Evolutionary conservation across 2,888 invertebrate species (phyloP), one percentile per base, ranked within the genome.

Genomic region (Seira musarum): DNA sequence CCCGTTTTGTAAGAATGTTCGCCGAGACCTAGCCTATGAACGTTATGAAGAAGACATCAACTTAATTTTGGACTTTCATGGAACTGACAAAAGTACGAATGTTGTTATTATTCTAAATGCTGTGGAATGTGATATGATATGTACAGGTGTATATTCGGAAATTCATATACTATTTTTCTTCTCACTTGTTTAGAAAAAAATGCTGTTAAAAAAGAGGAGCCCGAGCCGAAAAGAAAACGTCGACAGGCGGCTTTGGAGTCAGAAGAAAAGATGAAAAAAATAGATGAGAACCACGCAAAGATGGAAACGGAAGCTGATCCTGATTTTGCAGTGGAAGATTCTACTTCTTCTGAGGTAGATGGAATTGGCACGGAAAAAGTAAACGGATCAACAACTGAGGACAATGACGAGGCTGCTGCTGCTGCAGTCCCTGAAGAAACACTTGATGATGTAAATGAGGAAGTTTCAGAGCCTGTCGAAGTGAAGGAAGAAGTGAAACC

Each of bases 41-140:
- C 25, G 69, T 0, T 81, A 81, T 19, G 57, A 71, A 49, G 40
- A 76, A 0, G 80, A 75, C 25, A 49, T 81, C n/a, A 72, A 35
- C 0, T 10, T 57, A 6, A 81, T 81, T 25, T 61, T 81, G 72
- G 80, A 81, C 49, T 81, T 21, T 30, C 61, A 71, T 57, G 80
- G 68, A 10, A 46, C 57, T 6, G 71, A 70, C 2, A 71, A 76
- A 71, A 81, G 75, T 80, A 80, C n/a, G n/a, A 35, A 40, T 10
- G 3, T 57, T 57, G 13, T 40, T 40, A 6, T 8, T n/a, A n/a
- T n/a, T n/a, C n/a, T n/a, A n/a, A n/a, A n/a, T n/a, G n/a, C n/a
- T n/a, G n/a, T n/a, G n/a, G n/a, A n/a, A n/a, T n/a, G n/a, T n/a
- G n/a, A n/a, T n/a, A n/a, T n/a, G n/a, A n/a, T n/a, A n/a, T n/a